Conservation (phyloP, 2,797 vertebrate species). For the Avahi laniger region DNA sequence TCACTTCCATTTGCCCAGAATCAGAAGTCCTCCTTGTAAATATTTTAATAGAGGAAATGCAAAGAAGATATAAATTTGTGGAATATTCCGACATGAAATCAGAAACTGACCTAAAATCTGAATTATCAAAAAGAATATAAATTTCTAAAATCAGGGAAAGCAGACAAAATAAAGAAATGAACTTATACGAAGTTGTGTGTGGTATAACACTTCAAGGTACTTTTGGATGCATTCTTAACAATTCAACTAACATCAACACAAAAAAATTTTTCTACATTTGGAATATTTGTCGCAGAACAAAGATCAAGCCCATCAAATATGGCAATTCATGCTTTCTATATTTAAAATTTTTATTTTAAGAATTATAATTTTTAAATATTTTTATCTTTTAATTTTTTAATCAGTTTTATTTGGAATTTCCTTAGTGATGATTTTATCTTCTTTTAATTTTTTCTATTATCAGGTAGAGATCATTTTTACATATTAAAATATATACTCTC, state of each 20-base stretch:
- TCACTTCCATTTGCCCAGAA: not conserved
- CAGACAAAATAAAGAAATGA: not conserved
- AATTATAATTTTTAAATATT: not conserved
- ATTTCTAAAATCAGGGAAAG: not conserved
- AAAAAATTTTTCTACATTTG: not conserved
- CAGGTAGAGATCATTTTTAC: not conserved
- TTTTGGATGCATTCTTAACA: not conserved
- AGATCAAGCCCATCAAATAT: not conserved
- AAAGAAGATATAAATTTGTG: not conserved
- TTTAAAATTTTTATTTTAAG: not conserved
- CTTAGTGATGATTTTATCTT: not conserved
- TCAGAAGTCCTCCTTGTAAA: not conserved
- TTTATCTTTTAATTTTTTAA: not conserved
- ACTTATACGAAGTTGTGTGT: not conserved
- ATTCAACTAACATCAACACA: not conserved
- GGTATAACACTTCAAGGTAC: not conserved
- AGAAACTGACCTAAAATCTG: not conserved
- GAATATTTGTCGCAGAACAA: not conserved
- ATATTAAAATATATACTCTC: not conserved
- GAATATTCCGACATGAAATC: not conserved
- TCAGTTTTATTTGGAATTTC: not conserved
- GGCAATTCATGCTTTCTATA: not conserved
- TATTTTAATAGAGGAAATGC: not conserved
- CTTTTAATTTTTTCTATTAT: not conserved
- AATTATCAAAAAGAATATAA: not conserved